Percentiles rank a stretch among this genome's conserved stretches.
These are phyloP conservation scores for Achroia grisella DNA, from an alignment of 1,140 invertebrate genomes.

Conservation along the genomic window DNA sequence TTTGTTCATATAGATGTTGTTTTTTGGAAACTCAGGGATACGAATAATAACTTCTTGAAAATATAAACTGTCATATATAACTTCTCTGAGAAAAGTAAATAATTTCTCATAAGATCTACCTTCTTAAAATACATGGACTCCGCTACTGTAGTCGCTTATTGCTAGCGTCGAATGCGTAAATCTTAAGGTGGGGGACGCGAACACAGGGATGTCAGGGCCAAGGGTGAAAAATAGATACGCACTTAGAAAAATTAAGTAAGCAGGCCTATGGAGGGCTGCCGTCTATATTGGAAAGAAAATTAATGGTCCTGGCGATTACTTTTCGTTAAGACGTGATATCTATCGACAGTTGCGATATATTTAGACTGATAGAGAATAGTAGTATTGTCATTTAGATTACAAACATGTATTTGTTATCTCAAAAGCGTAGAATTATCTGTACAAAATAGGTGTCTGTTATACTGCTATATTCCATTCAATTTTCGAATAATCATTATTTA, in stretches of 20 bases:
- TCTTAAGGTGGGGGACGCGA: constrained; percentile 41
- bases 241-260: constrained; percentile 59
- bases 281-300: constrained; percentile 16
- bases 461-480: no score
- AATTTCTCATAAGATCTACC: constrained; percentile 60
- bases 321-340: constrained; percentile 2
- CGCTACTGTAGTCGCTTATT: constrained; percentile 40
- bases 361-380: no score
- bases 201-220: constrained; percentile 24
- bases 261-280: constrained; percentile 11
- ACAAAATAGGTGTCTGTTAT: no score
- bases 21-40: no score
- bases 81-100: constrained; percentile 32
- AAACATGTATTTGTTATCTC: no score
- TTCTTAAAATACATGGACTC: constrained; percentile 56
- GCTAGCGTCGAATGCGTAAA: constrained; percentile 47
- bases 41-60: no score
- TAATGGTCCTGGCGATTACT: constrained; percentile 10
- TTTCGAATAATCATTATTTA: no score
- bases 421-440: no score
- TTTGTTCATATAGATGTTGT: no score
- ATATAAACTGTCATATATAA: constrained; percentile 54
- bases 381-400: no score
- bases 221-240: constrained; percentile 52
- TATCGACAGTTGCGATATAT: background rate